A percentile compares a stretch with the other conserved stretches of the same genome.
These are phyloP conservation scores for Rhinichthys osculus DNA, from an alignment of 2,797 vertebrate genomes.

Conservation along the genomic window DNA sequence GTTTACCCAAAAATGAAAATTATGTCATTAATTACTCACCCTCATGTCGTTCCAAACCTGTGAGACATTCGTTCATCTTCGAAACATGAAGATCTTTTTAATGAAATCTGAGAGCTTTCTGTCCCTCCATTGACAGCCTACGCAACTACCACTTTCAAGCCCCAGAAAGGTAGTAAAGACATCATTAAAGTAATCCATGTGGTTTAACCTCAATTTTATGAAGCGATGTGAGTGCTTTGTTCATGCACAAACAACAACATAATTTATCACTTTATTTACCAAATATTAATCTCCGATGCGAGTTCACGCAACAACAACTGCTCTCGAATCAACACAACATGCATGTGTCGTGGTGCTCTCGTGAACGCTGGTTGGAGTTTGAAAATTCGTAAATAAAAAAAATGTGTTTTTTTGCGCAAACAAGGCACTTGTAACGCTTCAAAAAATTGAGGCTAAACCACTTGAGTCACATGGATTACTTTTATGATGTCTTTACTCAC, in stretches of 20 bases:
- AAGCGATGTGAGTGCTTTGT: background rate
- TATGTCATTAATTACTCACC: background rate
- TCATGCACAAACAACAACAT: background rate
- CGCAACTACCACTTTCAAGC: background rate
- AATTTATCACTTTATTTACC: background rate
- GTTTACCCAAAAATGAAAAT: background rate
- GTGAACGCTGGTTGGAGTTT: too few relatives aligned
- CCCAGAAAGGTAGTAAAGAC: background rate
- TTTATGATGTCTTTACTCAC: too few relatives aligned
- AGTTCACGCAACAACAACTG: background rate
- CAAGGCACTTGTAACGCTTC: too few relatives aligned
- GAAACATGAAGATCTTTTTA: too few relatives aligned
- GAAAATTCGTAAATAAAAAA: too few relatives aligned
- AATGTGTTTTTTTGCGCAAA: too few relatives aligned
- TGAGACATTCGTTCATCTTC: background rate
- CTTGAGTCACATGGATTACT: too few relatives aligned
- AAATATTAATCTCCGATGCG: background rate
- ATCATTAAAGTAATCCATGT: background rate
- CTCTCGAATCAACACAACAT: too few relatives aligned
- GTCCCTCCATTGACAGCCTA: background rate
- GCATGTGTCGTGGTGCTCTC: too few relatives aligned
- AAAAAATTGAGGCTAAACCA: too few relatives aligned
- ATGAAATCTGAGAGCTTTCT: background rate
- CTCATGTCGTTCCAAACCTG: background rate
- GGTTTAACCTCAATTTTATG: background rate